Base-by-base conservation (phyloP, 2,888 invertebrate genomes). In the Teinopalpus imperialis region DNA sequence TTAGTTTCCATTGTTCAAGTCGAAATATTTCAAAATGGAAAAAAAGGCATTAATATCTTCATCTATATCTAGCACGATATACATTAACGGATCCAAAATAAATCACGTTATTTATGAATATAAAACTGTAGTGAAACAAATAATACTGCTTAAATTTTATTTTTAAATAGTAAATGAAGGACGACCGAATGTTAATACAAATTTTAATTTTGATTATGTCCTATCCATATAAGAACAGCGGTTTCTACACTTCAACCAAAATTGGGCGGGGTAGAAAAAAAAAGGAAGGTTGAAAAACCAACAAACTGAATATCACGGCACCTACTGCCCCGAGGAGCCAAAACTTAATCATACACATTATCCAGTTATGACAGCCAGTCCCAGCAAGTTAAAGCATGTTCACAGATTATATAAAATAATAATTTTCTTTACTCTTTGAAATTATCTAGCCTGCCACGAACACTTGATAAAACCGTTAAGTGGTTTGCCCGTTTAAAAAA, bases 301-400 rank as follows among this genome's bases (percentile, higher is more conserved):
- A 81, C 82, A 82, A 81, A 77, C 81, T 64, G 59, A 75, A 67
- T 67, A 75, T 70, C 79, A 73, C 75, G 72, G 73, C 79, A 79
- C 77, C 82, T 74, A 51, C 71, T 54, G 81, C 81, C 82, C 66
- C 68, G 71, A 69, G 82, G 74, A 75, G 72, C 68, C 69, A 59
- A 70, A 66, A 70, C 64, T 77, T 85, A 85, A 86, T 85, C 80
- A 85, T 81, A 85, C 80, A 67, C 64, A 83, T 85, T 83, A 83
- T 73, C 72, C 70, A 70, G 81, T 86, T 85, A 82, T 83, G 83
- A 83, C 82, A 74, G 70, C 66, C 69, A 34, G 49, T 48, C 41
- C 47, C 44, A 53, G 63, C 63, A 59, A 45, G 48, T 55, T 57
- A 79, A 64, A 79, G 78, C 51, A 67, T 80, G 81, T 75, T 81